These are phyloP conservation scores for Hirundichthys speculiger DNA, from an alignment of 2,113 vertebrate species.

Conservation along the genomic window DNA sequence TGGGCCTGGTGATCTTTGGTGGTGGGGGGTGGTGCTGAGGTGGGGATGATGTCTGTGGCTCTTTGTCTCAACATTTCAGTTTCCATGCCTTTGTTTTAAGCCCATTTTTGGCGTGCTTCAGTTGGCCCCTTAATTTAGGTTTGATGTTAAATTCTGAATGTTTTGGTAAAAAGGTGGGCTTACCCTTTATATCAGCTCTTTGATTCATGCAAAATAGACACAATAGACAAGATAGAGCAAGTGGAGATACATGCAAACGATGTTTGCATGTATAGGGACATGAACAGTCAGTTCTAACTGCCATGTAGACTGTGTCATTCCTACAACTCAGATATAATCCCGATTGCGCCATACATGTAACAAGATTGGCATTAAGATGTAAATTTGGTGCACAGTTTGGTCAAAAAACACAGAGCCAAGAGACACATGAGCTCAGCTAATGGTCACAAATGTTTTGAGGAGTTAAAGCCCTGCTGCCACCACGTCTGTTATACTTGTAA, in stretches of 20 bases:
- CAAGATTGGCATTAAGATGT: constrained; percentile 18
- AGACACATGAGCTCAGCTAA: background rate
- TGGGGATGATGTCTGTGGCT: constrained; percentile 2
- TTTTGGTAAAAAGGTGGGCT: background rate
- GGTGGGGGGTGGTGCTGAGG: constrained; percentile 38
- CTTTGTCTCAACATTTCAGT: constrained; percentile 17
- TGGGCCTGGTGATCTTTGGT: constrained; percentile 69
- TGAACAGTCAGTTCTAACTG: constrained; percentile 15
- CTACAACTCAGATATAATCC: constrained; percentile 26
- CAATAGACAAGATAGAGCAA: background rate
- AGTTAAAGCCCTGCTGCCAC: background rate
- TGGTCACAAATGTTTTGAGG: too few relatives aligned
- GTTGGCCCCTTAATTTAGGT: background rate
- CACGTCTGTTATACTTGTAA: constrained; percentile 14
- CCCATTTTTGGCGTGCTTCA: background rate
- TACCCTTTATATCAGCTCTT: constrained; percentile 4
- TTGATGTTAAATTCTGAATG: background rate
- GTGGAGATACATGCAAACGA: background rate
- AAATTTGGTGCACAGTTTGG: constrained; percentile 1
- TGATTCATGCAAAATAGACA: background rate
- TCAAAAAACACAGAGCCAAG: constrained; percentile 8
- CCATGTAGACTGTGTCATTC: constrained; percentile 4
- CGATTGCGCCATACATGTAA: constrained; percentile 26
- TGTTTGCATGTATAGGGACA: background rate
- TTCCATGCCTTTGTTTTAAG: constrained; percentile 6